Base-by-base conservation (phyloP, 2,888 invertebrate species). In the Linnaemya vulpina region DNA sequence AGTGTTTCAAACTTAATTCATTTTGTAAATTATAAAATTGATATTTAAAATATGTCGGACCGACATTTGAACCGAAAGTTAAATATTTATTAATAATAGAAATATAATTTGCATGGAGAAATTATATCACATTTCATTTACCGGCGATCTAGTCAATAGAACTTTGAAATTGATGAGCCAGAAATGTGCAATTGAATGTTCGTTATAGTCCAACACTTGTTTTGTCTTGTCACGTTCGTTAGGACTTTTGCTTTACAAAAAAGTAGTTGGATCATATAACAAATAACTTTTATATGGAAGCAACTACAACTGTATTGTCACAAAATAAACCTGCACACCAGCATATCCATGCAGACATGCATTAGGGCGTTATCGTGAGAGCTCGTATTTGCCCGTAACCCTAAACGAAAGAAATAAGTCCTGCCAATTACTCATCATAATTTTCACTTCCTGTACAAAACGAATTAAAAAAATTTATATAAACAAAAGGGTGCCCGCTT, bases 381-480 rank as follows among this genome's bases (percentile, higher is more conserved):
- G 53, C 35, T 40, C 60, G 53, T 22, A 60, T 68, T 67, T 43
- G 22, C 20, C 40, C 43, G 60, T 51, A 67, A 49, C n/a, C 40
- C 51, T 22, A 15, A 1, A 7, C 3, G 15, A 35, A 43, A 53
- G 8, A 30, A 65, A 13, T 38, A 35, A 63, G 40, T 63, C 62
- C 70, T 70, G 17, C 30, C n/a, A 35, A 7, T 3, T 25, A 30
- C 30, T 60, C 43, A 43, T 35, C 2, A 11, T 63, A 43, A n/a
- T 43, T 63, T 63, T 46, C 13, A 81, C 62, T 81, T 81, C 81
- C 81, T 74, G 60, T 75, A 53, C 35, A 15, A 62, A 80, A 73
- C 65, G 65, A 60, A 67, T 43, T 60, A 49, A 74, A 74, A 40
- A 78, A 30, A n/a, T n/a, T n/a, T n/a, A n/a, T 13, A 9, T 15